Conservation (phyloP, 2,797 vertebrate genomes). For the Bradypodion ventrale region DNA sequence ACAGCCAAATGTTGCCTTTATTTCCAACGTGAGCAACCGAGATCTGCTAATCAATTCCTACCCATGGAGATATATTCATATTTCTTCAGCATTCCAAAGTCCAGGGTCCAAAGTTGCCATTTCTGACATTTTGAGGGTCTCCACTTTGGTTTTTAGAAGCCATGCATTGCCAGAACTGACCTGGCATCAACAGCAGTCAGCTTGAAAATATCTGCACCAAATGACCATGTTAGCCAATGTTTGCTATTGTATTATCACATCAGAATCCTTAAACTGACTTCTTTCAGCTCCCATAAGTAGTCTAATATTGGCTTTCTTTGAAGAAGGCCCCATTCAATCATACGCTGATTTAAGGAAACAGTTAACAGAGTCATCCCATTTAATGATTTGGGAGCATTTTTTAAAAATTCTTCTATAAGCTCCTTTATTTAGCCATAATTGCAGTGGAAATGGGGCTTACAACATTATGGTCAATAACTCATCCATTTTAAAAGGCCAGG, state of each 20-base stretch:
- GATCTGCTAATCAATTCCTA: not conserved
- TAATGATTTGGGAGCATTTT: not conserved
- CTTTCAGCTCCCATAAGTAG: not conserved
- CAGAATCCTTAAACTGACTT: not conserved
- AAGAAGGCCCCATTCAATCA: conserved; percentile 2
- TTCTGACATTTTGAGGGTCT: not conserved
- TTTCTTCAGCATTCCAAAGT: not conserved
- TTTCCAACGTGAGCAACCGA: too few relatives aligned
- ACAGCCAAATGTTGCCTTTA: not conserved
- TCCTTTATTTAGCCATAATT: conserved; percentile 37
- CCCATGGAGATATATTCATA: too few relatives aligned
- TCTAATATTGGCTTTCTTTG: not conserved
- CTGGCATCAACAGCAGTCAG: not conserved
- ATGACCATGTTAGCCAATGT: not conserved
- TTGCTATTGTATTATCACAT: not conserved
- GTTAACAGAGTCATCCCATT: not conserved
- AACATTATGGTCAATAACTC: conserved; percentile 28
- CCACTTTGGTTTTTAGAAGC: not conserved
- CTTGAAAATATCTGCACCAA: not conserved
- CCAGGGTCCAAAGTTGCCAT: not conserved
- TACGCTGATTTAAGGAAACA: conserved; percentile 11
- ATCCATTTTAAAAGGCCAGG: conserved; percentile 11
- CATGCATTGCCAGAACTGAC: not conserved
- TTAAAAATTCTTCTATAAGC: not conserved
- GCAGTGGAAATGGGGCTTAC: conserved; percentile 29